Base-by-base conservation (phyloP, 2,797 vertebrate genomes). In the Tokudaia tokunoshimensis region DNA sequence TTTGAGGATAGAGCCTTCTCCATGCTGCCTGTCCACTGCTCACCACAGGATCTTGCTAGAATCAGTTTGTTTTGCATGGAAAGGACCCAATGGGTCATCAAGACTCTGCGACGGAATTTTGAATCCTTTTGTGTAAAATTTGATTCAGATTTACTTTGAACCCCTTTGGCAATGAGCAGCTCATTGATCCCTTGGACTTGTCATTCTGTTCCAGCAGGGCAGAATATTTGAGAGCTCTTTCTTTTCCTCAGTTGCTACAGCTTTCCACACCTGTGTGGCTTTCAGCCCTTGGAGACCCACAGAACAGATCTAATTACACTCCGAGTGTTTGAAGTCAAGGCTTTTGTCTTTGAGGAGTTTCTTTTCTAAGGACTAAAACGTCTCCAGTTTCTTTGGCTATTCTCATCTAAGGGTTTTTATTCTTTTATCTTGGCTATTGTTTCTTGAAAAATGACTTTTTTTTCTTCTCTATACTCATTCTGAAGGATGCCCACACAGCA, bases 271-370 rank as follows among this genome's bases (percentile, higher is more conserved):
- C 87, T 94, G 74, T 92, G 52, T 82, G 88, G 50, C 83, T 96
- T 94, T 72, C 50, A 95, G 92, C 91, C 83, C 84, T 94, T 70
- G 8, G 95, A 93, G 94, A 94, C 75, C 91, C 34, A 75, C 8
- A 90, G 75, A 80, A 97, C 72, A 90, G 91, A 79, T 96, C 91
- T 96, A 97, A 97, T 97, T 95, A 92, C 65, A 59, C 72, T 95
- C 67, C 14, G 34, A 37, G 57, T 94, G 82, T 96, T 96, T 92
- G 80, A 94, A 96, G 96, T 96, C 85, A 79, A 94, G 47, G 47
- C 95, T 96, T 97, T 95, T 96, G 94, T 96, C 91, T 97, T 96
- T 76, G 92, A 94, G 86, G 83, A 93, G 78, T 91, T 97, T 94
- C 82, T 96, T 96, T 95, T 75, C 94, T 95, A 94, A 94, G 84